phyloP scores from a whole-genome alignment of 2,797 vertebrate genomes.

The Sternotherus odoratus region DNA sequence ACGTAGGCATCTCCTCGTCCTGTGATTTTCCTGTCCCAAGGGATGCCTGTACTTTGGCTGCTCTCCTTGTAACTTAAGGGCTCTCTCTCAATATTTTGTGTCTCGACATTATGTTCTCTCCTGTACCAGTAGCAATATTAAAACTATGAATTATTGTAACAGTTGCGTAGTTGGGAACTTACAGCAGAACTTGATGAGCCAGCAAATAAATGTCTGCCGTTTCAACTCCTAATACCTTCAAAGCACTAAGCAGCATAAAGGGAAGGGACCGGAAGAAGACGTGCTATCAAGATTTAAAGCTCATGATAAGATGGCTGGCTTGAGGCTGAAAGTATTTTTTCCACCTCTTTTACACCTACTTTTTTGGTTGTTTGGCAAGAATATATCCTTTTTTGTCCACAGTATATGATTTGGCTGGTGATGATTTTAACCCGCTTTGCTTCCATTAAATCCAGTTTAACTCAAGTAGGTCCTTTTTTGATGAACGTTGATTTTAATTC shows the following conservation, averaged over 20 bases:
- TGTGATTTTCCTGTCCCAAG: background rate
- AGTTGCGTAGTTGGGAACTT: slow-evolving; percentile 9
- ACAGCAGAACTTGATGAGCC: slow-evolving; percentile 52
- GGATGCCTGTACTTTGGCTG: slow-evolving; percentile 8
- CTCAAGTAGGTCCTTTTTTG: background rate
- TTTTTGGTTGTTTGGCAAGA: background rate
- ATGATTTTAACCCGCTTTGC: slow-evolving; percentile 2
- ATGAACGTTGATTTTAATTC: rapidly evolving
- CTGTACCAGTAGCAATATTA: background rate
- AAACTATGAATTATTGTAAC: slow-evolving; percentile 26
- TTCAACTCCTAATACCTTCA: slow-evolving; percentile 34
- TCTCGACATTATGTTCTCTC: slow-evolving; percentile 23
- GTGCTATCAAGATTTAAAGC: background rate
- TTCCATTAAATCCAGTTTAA: slow-evolving; percentile 1
- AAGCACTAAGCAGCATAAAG: background rate
- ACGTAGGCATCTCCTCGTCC: background rate
- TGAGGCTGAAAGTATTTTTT: slow-evolving; percentile 28
- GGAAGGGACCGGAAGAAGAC: background rate
- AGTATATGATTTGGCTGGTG: slow-evolving; percentile 53
- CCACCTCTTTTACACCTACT: background rate
- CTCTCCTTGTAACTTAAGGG: background rate
- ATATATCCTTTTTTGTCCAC: background rate
- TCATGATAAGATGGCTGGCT: slow-evolving; percentile 4
- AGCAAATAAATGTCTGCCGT: background rate
- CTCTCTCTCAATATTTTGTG: background rate